These are phyloP conservation scores for Platycnemis pennipes DNA, from an alignment of 2,888 invertebrate species.

Conservation along the genomic window DNA sequence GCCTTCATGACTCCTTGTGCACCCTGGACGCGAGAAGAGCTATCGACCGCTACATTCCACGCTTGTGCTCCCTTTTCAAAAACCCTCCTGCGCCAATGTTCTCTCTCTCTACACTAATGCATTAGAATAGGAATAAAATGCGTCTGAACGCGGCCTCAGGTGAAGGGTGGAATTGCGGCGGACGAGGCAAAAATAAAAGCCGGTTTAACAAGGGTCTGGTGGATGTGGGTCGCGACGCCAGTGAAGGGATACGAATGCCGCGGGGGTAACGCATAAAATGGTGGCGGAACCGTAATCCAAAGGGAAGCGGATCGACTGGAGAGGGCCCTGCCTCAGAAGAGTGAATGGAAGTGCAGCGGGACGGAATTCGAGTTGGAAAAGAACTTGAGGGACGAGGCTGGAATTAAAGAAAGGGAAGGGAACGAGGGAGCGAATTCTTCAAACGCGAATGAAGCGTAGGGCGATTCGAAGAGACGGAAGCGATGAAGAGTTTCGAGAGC, in stretches of 20 bases:
- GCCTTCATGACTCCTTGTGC: not conserved
- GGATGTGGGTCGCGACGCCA: not conserved
- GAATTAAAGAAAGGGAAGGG: not conserved
- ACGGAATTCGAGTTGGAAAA: not conserved
- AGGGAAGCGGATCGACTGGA: not conserved
- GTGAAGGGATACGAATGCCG: not conserved
- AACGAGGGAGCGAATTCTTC: not conserved
- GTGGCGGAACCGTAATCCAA: not conserved
- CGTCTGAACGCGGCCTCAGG: not conserved
- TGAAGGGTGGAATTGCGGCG: not conserved
- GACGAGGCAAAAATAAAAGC: not conserved
- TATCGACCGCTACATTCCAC: not conserved
- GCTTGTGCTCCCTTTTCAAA: not conserved
- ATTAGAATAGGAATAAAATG: not conserved
- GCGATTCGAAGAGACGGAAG: not conserved
- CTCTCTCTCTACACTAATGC: not conserved
- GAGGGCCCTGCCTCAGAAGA: not conserved
- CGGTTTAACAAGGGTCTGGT: not conserved
- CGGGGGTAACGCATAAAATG: not conserved
- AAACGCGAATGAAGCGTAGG: not conserved
- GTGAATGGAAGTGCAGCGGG: not conserved
- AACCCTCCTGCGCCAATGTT: not conserved
- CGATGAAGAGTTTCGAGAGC: not conserved
- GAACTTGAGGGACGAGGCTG: not conserved
- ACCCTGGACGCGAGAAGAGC: not conserved